Base-by-base conservation (phyloP, 2,888 invertebrate species). In the Dryobotodes eremita region DNA sequence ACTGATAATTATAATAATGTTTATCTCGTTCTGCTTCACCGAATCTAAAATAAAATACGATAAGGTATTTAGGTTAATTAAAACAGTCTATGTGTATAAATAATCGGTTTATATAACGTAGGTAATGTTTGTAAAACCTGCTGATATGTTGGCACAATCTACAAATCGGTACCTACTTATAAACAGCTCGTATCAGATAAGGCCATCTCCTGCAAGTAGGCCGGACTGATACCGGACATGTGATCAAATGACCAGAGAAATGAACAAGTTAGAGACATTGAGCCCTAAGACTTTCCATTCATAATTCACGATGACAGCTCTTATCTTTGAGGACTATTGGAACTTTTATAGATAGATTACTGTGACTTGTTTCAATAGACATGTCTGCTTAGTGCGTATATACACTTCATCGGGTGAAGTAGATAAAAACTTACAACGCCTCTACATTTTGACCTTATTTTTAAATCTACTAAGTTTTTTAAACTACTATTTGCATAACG, bases 171-270 rank as follows among this genome's bases (percentile, higher is more conserved):
- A 74, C 48, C 20, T 74, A 57, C 31, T 20, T 72, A 70, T 50
- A 76, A 77, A 70, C 65, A 73, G 50, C 15, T 65, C 62, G 46
- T 87, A 79, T 85, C 86, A 72, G 86, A 88, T 88, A 83, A 83
- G 50, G 55, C 42, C 68, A 83, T 86, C 83, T 85, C 71, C 71
- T 42, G 68, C 79, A 86, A 83, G 78, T 88, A 83, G 88, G 88
- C 50, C 86, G 79, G 70, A 2, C n/a, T 81, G 88, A 88, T 88
- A 82, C 64, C 71, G 61, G 70, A 77, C 79, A 76, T 78, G 77
- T 75, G 75, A 85, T 75, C 36, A 48, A 36, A 61, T 65, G 61
- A 66, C 26, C 65, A 20, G 70, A 59, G 71, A 72, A 59, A 59
- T 73, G 36, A 71, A 74, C 70, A 36, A 73, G 75, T 61, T 64